Evolutionary conservation across 2,113 vertebrate genomes (phyloP), one percentile per base, ranked within the genome.

Genomic region (Cyprinodon variegatus): DNA sequence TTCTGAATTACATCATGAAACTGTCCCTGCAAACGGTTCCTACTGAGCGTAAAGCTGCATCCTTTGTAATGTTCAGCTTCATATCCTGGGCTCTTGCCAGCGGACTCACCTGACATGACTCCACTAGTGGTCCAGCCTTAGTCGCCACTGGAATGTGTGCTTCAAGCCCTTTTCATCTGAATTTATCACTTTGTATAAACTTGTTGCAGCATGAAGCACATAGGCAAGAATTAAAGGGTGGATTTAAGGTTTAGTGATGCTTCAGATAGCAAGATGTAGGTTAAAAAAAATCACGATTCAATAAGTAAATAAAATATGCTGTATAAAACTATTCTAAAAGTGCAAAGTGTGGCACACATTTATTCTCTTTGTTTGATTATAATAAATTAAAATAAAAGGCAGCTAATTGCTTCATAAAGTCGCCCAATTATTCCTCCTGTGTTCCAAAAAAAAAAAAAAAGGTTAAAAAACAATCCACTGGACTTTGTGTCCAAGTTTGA

Each of bases 81-180:
- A 80, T 70, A 38, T 78, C 67, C 64, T 88, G 90, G 86, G 81
- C 50, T 64, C 38, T 60, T 29, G 83, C 84, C 86, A 88, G 70
- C 39, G 20, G 3, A 11, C 76, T 89, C 84, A 90, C 88, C 90
- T 92, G 89, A 89, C 82, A 86, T 89, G 89, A 90, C 89, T 90
- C 77, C 68, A 40, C 67, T 77, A 81, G 70, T n/a, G 2, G 29
- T 61, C 39, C 78, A 65, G 88, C 65, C 38, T 83, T 70, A 81
- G 78, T 60, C 38, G 66, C 40, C 40, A 43, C 72, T 82, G 89
- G 83, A 90, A 92, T 89, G 90, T 87, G 79, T 72, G 68, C 72
- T 78, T 79, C 68, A 70, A 79, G 76, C 65, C 14, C 39, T 77
- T 75, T 84, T 73, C 53, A 36, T 65, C 65, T 65, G 36, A 70